Evolutionary conservation across 2,797 vertebrate species (phyloP), one percentile per base, ranked within the genome.

Genomic region (Calcarius lapponicus): DNA sequence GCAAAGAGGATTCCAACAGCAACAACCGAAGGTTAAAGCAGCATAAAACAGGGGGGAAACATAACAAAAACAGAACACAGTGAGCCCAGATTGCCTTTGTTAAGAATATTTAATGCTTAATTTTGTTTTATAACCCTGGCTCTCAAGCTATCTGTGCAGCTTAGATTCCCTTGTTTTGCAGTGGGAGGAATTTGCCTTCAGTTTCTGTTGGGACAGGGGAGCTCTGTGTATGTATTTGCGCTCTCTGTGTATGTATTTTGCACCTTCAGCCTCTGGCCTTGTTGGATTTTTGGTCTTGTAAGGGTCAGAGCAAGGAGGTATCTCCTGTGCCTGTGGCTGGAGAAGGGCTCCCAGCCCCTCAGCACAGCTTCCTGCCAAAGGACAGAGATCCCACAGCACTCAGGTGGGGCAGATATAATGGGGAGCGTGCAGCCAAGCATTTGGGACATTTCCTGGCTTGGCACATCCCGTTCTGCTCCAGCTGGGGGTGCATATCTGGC

Each of bases 21-120:
- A 98, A 98, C 97, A 98, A 94, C 81, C 25, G 79, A 95, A 97
- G 90, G 96, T 96, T 96, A 96, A 93, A 91, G 90, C 94, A 95
- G 90, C 93, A 95, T 70, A 96, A 95, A 95, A 92, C 57, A 74
- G 83, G 88, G 95, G 90, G 78, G 50, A 94, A 95, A 60, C 91
- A 94, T 90, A 96, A 97, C 86, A 95, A 90, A 96, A 94, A 66
- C 84, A 92, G 78, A 88, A 93, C 79, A 50, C 66, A 92, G 93
- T 62, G 83, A 94, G 90, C 67, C 80, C 64, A 92, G 79, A 93
- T 95, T 80, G 83, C 61, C 76, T 96, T 96, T 92, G 71, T 76
- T 93, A 78, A 78, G 86, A 90, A 86, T 69, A 82, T 94, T 92
- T 90, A 93, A 95, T 94, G 80, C 70, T 80, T 88, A 57, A 70